Base-by-base conservation (phyloP, 1,140 invertebrate genomes). In the Zaprionus gabonicus region DNA sequence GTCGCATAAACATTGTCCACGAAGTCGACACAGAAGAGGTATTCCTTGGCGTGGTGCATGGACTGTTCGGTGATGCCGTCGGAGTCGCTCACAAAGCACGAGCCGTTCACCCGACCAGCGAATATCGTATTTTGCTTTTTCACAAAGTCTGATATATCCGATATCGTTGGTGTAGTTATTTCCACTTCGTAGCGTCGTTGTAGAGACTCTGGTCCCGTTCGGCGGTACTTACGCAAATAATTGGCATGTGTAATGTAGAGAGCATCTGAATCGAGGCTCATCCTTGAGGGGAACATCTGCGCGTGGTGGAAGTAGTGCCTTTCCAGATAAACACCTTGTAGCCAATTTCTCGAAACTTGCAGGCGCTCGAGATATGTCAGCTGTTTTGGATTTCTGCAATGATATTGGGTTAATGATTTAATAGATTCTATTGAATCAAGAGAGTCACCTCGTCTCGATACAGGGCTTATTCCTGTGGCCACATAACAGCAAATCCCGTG, bases 101-200 rank as follows among this genome's bases (percentile, higher is more conserved):
- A 70, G 9, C 88, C 90, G 31, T 77, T 79, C 15, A 81, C 70
- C 28, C 68, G 70, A 4, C 91, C 92, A 4, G 75, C 92, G 58
- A 93, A 92, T 7, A 93, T 78, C 4, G 82, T 91, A n/a, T 86
- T 59, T 1, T 73, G n/a, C n/a, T 91, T 91, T 20, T 85, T 92
- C 0, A 77, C 71, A 70, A 93, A 92, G 46, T 84, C 71, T 0
- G 85, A 78, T 28, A 93, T 92, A 51, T 93, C 91, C 12, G 72
- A 79, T 13, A 66, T 63, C n/a, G 69, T 70, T 36, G 67, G 36
- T 12, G 82, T 70, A 20, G 44, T 65, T 17, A 92, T 82, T 44
- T 91, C 91, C 57, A 73, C 63, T 5, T 77, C 76, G 36, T 66
- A 92, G 20, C 80, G 63, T 3, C 85, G 76, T 20, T 85, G 71